Base-by-base conservation (phyloP, 2,113 vertebrate genomes). In the Osmerus mordax region DNA sequence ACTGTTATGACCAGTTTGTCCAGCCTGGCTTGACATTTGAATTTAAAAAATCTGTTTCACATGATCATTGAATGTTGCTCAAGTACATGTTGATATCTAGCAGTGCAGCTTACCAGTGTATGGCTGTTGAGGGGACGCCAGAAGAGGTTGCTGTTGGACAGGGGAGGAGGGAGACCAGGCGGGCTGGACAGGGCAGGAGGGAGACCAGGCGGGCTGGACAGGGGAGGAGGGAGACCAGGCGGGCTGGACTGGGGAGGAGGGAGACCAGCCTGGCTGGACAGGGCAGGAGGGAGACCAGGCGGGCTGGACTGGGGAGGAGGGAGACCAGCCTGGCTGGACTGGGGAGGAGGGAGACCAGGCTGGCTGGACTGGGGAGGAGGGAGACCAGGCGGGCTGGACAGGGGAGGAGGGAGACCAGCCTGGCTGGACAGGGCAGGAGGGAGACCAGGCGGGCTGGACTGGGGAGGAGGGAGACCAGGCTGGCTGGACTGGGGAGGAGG, bases 101-200 rank as follows among this genome's bases (percentile, higher is more conserved):
- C 12, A 6, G 23, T 19, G 9, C 25, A 70, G 11, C 75, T 5
- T 19, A 89, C 89, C 87, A 70, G n/a, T 69, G 1, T 59, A 72
- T 3, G 75, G 47, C 3, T 76, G 41, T 15, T 79, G 29, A 23
- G 62, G n/a, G 28, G 67, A 15, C 0, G 65, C 61, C 82, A 82
- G 82, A 21, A 75, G 81, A 70, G 82, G 70, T 65, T 86, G 87
- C 32, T 83, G 81, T 7, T 83, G 63, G 71, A 71, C 4, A 5
- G 78, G 74, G 28, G 70, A n/a, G 18, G 67, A 55, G 67, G 67
- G 36, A 29, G 23, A 18, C 63, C 51, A 2, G 25, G 67, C 8
- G 55, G 5, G 9, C 67, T 64, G 28, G 56, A 21, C 8, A 16
- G 63, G 36, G 67, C 36, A 2, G 76, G 82, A 52, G 65, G 65